Evolutionary conservation across 2,888 invertebrate species (phyloP), one percentile per base, ranked within the genome.

Genomic region (Sesamia inferens): DNA sequence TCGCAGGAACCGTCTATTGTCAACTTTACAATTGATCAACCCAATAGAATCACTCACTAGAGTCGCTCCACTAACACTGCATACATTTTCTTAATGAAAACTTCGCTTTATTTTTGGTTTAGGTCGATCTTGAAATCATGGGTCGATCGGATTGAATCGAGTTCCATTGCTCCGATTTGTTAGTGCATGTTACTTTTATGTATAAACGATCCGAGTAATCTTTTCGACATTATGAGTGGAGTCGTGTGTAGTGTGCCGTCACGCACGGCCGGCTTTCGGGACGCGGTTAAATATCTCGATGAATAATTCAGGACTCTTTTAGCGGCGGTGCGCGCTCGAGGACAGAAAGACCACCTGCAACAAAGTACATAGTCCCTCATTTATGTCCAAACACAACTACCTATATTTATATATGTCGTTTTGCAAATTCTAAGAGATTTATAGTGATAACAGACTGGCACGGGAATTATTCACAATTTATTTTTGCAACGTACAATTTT

Each of bases 291-390:
- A 95, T 94, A 95, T 94, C 91, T 90, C 90, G 88, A 92, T 95
- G 95, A 95, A 96, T 96, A 85, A 96, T 96, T 95, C 95, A 95
- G 90, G 86, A 91, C 92, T 92, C 94, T 94, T 94, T 95, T 93
- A 94, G 93, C 93, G 87, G 79, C 88, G 89, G 88, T 88, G 88
- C 90, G 88, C 90, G 89, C 92, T 89, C 89, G 86, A 89, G 88
- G 90, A 89, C 90, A 88, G 88, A 85, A 84, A 86, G 90, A 87
- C 90, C 95, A 94, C 94, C 96, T 96, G 96, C 89, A 96, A 95
- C 94, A 95, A 94, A 95, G 92, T 93, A 93, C 88, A 93, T 87
- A 92, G 90, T 91, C 90, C 90, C 91, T 94, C 92, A 93, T 93
- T 94, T 93, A 92, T 91, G 90, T 89, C 87, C 82, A 87, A 90